Conservation (phyloP, 2,113 vertebrate species). For the Upupa epops region DNA sequence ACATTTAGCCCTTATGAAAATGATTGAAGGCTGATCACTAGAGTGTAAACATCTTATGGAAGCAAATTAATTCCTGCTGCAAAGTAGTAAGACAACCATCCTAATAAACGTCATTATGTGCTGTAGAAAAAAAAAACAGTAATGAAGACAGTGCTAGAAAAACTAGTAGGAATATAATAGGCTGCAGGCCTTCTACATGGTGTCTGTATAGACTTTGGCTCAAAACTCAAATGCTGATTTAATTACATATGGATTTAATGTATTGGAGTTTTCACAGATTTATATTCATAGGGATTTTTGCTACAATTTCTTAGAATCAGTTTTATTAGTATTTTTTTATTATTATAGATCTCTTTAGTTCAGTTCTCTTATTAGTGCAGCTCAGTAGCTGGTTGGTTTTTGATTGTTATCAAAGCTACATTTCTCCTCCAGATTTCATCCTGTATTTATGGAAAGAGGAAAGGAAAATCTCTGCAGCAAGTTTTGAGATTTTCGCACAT, state of each 20-base stretch:
- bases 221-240: not conserved
- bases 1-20: not conserved
- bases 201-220: not conserved
- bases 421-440: constrained; percentile 15
- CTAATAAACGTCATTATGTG: not conserved
- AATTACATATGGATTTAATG: not conserved
- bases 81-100: not conserved
- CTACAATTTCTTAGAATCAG: not conserved
- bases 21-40: not conserved
- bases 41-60: not conserved
- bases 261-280: not conserved
- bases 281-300: not conserved
- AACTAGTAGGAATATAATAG: not conserved
- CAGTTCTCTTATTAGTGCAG: not conserved
- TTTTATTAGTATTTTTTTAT: not conserved
- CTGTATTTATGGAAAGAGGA: constrained; percentile 46
- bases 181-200: not conserved
- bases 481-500: not conserved
- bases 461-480: constrained; percentile 52
- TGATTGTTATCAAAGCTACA: not conserved
- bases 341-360: not conserved
- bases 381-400: not conserved
- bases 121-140: not conserved
- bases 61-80: not conserved
- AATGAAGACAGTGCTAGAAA: not conserved